Percentiles rank a stretch among this genome's conserved stretches.
Conservation (phyloP, 2,113 vertebrate genomes). For the Mormoops blainvillei region DNA sequence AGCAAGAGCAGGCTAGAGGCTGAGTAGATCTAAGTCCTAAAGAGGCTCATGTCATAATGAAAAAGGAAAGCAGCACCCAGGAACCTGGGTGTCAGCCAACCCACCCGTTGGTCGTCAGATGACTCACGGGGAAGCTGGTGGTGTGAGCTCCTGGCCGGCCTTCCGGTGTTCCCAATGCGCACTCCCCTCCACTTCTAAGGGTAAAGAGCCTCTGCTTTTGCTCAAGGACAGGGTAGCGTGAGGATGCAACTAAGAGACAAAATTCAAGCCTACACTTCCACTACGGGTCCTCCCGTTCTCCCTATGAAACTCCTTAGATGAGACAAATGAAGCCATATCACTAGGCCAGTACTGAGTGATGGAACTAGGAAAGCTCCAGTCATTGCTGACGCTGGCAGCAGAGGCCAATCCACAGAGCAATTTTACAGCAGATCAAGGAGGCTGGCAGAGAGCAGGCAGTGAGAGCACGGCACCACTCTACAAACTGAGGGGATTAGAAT, state of each 20-base stretch:
- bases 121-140: slow-evolving; percentile 48
- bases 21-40: background rate
- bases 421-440: background rate
- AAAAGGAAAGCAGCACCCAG: background rate
- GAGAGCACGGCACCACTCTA: background rate
- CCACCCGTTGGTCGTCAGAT: background rate
- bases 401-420: background rate
- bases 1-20: background rate
- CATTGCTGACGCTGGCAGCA: background rate
- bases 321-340: background rate
- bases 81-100: slow-evolving; percentile 39
- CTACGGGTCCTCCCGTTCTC: background rate
- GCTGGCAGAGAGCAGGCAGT: background rate
- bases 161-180: background rate
- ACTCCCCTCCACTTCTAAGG: too few relatives aligned
- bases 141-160: background rate
- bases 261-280: background rate
- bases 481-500: background rate
- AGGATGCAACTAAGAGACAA: background rate
- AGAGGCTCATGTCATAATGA: background rate
- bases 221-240: background rate
- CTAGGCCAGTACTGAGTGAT: background rate
- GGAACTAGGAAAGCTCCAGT: background rate
- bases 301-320: background rate
- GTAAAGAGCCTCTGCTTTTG: background rate